These are phyloP conservation scores for Sorex araneus DNA, from an alignment of 2,113 vertebrate species.

Conservation along the genomic window DNA sequence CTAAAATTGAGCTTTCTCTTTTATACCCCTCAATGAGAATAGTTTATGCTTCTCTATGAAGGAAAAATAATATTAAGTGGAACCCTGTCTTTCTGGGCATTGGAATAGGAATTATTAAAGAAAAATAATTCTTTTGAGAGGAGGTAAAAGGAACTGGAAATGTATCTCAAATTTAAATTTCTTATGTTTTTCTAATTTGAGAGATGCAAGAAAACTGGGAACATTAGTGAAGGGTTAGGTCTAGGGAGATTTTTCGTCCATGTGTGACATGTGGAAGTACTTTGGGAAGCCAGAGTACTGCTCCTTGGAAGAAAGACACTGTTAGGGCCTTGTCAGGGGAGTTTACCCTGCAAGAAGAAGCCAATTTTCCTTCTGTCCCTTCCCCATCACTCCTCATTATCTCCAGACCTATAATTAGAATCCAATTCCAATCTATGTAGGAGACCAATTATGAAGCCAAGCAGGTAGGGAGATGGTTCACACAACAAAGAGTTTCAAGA, in stretches of 20 bases:
- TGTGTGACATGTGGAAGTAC: not conserved
- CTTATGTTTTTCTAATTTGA: not conserved
- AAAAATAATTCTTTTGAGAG: not conserved
- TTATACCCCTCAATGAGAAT: not conserved
- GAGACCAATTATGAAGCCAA: slow-evolving; percentile 45
- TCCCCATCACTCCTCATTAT: slow-evolving; percentile 67
- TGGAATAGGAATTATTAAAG: not conserved
- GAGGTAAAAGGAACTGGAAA: not conserved
- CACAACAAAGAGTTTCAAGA: not conserved
- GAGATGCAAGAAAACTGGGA: not conserved
- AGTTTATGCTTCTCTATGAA: not conserved
- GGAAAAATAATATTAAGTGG: not conserved
- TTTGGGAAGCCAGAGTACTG: not conserved
- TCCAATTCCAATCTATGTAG: slow-evolving; percentile 51
- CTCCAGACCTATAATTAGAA: slow-evolving; percentile 67
- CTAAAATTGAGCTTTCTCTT: not conserved
- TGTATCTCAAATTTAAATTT: not conserved
- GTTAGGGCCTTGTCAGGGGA: slow-evolving; percentile 52
- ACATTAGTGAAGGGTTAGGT: not conserved
- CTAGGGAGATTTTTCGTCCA: not conserved
- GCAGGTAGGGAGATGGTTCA: not conserved
- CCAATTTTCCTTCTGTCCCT: slow-evolving; percentile 63
- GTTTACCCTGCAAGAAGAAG: slow-evolving; percentile 73
- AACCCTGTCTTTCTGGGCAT: fast-evolving
- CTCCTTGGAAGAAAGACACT: not conserved